Conservation (phyloP, 2,113 vertebrate species). For the Neogobius melanostomus region DNA sequence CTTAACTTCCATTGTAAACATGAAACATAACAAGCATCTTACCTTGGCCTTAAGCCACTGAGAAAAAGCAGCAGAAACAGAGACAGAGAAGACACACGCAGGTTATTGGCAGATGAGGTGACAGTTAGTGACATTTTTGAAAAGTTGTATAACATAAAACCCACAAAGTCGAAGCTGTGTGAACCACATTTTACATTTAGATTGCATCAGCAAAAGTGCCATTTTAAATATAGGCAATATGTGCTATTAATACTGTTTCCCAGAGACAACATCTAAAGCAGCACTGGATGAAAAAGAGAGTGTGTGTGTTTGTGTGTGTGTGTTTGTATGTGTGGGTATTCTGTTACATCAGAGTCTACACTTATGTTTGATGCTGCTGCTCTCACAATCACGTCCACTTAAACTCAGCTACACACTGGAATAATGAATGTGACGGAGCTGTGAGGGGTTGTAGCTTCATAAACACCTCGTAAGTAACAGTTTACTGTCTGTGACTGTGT, state of each 20-base stretch:
- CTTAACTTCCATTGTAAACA: background rate
- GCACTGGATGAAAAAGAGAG: background rate
- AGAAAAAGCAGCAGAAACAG: conserved; percentile 59
- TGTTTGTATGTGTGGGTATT: background rate
- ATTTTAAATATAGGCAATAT: conserved; percentile 8
- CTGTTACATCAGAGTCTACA: conserved; percentile 26
- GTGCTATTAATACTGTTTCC: conserved; percentile 1
- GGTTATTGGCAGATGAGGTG: conserved; percentile 47
- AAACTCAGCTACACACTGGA: conserved; percentile 4
- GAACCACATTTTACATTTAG: background rate
- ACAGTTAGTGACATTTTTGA: conserved; percentile 8
- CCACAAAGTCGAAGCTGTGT: background rate
- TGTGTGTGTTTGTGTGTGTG: background rate
- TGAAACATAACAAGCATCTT: conserved; percentile 79
- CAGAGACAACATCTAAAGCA: conserved; percentile 20
- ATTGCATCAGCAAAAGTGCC: background rate
- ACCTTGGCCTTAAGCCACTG: conserved; percentile 99
- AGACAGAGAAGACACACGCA: conserved; percentile 54
- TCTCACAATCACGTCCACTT: conserved; percentile 28
- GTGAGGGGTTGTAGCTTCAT: conserved; percentile 7
- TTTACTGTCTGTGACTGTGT: conserved; percentile 20
- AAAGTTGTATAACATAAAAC: background rate
- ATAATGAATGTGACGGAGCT: conserved; percentile 20
- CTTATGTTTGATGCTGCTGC: conserved; percentile 15
- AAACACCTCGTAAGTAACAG: conserved; percentile 29